phyloP scores from a whole-genome alignment of 2,888 invertebrate genomes.

The Trachelus tabidus region DNA sequence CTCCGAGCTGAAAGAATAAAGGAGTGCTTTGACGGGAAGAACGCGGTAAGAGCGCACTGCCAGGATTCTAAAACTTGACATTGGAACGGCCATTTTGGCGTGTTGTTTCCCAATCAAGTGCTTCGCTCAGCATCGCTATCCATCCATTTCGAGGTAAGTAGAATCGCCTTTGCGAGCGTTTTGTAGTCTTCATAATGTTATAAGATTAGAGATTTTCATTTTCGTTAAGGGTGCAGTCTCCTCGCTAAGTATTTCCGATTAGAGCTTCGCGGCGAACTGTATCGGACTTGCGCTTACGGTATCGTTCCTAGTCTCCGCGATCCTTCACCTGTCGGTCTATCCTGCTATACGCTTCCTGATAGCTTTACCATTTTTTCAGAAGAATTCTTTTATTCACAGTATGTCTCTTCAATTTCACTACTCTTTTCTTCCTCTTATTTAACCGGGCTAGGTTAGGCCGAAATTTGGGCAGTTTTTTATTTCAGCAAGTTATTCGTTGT shows the following conservation, averaged over 20 bases:
- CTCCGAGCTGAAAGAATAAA: conserved; percentile 21
- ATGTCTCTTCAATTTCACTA: conserved; percentile 14
- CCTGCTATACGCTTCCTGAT: neutral
- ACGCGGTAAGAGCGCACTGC: conserved; percentile 38
- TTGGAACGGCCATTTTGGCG: conserved; percentile 71
- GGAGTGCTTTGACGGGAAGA: conserved; percentile 29
- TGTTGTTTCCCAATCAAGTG: conserved; percentile 60
- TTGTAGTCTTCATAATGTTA: neutral
- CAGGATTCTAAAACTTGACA: conserved; percentile 34
- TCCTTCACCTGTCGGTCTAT: conserved; percentile 1
- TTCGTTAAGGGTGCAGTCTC: neutral
- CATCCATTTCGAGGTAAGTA: conserved; percentile 59
- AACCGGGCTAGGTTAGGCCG: neutral
- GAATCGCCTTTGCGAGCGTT: conserved; percentile 8
- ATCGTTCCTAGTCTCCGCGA: neutral
- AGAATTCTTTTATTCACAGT: conserved; percentile 10
- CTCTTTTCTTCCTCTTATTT: conserved; percentile 4
- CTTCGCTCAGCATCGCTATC: conserved; percentile 57
- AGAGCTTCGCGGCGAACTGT: neutral
- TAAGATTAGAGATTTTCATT: neutral
- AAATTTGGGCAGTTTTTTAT: neutral
- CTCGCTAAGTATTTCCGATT: neutral
- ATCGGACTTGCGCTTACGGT: neutral
- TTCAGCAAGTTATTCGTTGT: neutral
- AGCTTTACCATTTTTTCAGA: neutral